Conservation (phyloP, 2,113 vertebrate genomes). For the Heptranchias perlo region DNA sequence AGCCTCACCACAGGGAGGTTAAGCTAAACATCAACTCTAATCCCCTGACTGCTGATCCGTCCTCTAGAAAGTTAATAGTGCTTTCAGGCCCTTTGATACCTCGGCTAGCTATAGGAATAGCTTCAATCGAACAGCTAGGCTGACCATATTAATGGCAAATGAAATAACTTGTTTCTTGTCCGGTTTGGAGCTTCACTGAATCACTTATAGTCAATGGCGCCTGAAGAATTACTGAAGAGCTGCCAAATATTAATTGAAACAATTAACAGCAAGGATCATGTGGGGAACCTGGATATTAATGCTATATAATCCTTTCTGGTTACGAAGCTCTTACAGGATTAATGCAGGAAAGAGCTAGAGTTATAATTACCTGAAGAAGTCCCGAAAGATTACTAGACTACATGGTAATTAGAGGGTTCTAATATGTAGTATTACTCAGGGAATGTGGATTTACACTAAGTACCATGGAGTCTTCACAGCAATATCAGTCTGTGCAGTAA, state of each 20-base stretch:
- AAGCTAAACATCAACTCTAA: conserved; percentile 36
- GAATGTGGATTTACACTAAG: conserved; percentile 60
- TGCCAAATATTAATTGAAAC: conserved; percentile 64
- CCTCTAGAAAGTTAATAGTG: conserved; percentile 21
- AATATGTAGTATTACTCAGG: conserved; percentile 57
- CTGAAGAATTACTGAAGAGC: conserved; percentile 44
- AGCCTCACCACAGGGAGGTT: conserved; percentile 33
- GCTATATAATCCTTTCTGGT: conserved; percentile 59
- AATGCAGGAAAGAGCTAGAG: conserved; percentile 55
- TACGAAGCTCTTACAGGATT: conserved; percentile 62
- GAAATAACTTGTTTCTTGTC: conserved; percentile 16
- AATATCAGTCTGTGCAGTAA: not conserved
- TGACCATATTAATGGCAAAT: conserved; percentile 32
- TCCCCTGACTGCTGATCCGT: conserved; percentile 24
- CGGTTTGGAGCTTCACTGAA: conserved; percentile 22
- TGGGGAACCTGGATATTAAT: conserved; percentile 53
- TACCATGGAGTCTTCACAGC: conserved; percentile 49
- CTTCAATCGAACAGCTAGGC: not conserved
- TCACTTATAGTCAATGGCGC: conserved; percentile 40
- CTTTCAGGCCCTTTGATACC: conserved; percentile 32
- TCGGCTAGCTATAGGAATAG: not conserved
- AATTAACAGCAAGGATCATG: conserved; percentile 56
- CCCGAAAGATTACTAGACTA: conserved; percentile 58
- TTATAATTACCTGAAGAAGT: conserved; percentile 64
- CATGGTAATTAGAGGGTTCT: conserved; percentile 58